Evolutionary conservation across 1,140 invertebrate genomes (phyloP), one percentile per base, ranked within the genome.

Genomic region (Bemisia tabaci): DNA sequence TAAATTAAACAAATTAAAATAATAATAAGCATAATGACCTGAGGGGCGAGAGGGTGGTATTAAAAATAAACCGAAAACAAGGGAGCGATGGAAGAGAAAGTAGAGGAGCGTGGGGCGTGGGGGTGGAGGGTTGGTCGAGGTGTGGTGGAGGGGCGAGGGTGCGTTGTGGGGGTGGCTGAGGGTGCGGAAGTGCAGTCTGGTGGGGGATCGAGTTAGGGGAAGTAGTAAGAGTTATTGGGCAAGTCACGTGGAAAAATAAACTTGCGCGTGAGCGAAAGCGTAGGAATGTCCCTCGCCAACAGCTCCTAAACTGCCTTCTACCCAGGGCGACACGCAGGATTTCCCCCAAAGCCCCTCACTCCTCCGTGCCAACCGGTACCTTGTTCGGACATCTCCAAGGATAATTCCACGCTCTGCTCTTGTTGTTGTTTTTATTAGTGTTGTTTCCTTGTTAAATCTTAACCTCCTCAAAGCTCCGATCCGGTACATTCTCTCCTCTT

Each of bases 41-140:
- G 5, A 48, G 5, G 33, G 5, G 33, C 33, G 33, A 9, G 5
- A 17, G 33, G 33, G 17, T n/a, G 5, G 33, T 17, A 17, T 48
- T 9, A 48, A 48, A 48, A 48, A 48, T n/a, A n/a, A 48, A 48
- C 5, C 5, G 17, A 48, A 48, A 48, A 48, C 5, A 9, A 48
- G 5, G 17, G 33, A 48, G 33, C 33, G 33, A 5, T 48, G 33
- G 33, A 17, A 48, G 33, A 17, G 17, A 48, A 48, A 48, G n/a
- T n/a, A n/a, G 60, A 25, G 5, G 5, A n/a, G 22, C n/a, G 60
- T 61, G 63, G n/a, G 27, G 64, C n/a, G n/a, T n/a, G 22, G 66
- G 58, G 12, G 22, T 60, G 64, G 67, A 63, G 66, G 60, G 26
- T 58, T 39, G 39, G 65, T 39, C 60, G 66, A 60, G 33, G 33